Evolutionary conservation across 2,113 vertebrate genomes (phyloP).

Genomic region (Camelus dromedarius): DNA sequence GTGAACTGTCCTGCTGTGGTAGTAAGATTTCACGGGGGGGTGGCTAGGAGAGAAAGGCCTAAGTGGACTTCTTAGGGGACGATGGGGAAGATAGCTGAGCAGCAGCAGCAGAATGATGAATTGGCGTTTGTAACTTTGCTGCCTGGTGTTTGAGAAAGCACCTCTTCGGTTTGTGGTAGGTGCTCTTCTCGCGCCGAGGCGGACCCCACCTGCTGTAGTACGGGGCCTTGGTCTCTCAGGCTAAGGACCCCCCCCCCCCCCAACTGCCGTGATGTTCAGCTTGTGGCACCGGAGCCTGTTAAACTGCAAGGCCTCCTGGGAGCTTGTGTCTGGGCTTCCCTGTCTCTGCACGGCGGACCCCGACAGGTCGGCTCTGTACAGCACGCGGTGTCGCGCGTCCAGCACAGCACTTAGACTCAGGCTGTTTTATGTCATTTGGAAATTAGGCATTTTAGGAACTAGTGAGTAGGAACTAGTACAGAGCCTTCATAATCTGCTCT

Average conservation of each 20-base stretch:
- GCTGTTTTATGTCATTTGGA: not conserved
- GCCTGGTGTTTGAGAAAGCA: not conserved
- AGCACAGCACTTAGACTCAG: too few species aligned
- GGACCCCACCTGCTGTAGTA: not conserved
- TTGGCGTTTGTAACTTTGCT: not conserved
- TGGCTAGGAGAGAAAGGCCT: not conserved
- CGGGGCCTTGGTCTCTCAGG: not conserved
- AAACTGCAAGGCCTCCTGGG: too few species aligned
- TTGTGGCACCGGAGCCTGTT: too few species aligned
- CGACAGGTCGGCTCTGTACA: not conserved
- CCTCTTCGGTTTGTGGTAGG: too few species aligned
- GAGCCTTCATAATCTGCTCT: not conserved
- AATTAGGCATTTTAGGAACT: not conserved
- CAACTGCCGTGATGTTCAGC: fast-evolving
- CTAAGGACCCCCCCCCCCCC: not conserved
- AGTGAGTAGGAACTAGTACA: not conserved
- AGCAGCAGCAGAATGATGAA: too few species aligned
- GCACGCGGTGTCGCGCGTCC: not conserved
- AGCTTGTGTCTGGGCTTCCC: not conserved
- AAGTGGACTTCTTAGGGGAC: not conserved
- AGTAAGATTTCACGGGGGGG: not conserved
- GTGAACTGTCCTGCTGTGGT: not conserved
- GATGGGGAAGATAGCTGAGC: not conserved
- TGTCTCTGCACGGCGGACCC: not conserved
- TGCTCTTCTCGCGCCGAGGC: too few species aligned